phyloP scores from a whole-genome alignment of 2,797 vertebrate genomes.

The Aeoliscus strigatus region DNA sequence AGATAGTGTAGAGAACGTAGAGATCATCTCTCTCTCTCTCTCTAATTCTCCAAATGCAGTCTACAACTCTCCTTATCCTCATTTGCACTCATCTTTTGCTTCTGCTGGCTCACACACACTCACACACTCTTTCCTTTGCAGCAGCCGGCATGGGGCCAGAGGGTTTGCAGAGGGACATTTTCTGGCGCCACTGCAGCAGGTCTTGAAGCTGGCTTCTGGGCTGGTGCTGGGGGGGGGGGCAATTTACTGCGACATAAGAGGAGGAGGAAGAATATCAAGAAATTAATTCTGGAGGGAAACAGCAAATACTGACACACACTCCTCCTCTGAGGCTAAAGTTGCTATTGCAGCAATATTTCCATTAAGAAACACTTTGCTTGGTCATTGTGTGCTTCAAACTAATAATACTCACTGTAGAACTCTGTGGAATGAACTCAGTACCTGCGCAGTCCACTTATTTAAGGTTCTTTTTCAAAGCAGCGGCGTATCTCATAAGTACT shows the following conservation, averaged over 20 bases:
- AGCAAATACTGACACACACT: no score
- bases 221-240: slow-evolving; percentile 21
- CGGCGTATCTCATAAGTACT: no score
- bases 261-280: no score
- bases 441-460: slow-evolving; percentile 2
- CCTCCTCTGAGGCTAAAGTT: no score
- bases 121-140: slow-evolving; percentile 6
- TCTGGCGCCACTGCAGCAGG: slow-evolving; percentile 28
- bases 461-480: no score
- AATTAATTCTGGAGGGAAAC: no score
- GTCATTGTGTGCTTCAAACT: no score
- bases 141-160: slow-evolving; percentile 24
- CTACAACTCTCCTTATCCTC: slow-evolving; percentile 16
- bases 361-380: no score
- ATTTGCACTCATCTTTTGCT: slow-evolving; percentile 10
- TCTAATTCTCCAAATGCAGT: neutral
- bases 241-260: no score
- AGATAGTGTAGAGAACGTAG: no score
- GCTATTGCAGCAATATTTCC: no score
- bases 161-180: slow-evolving; percentile 53
- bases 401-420: neutral
- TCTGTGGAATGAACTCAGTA: slow-evolving; percentile 19
- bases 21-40: no score
- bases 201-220: slow-evolving; percentile 33
- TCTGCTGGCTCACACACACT: slow-evolving; percentile 1